Evolutionary conservation across 2,888 invertebrate species (phyloP).

Genomic region (Dioctria rufipes): DNA sequence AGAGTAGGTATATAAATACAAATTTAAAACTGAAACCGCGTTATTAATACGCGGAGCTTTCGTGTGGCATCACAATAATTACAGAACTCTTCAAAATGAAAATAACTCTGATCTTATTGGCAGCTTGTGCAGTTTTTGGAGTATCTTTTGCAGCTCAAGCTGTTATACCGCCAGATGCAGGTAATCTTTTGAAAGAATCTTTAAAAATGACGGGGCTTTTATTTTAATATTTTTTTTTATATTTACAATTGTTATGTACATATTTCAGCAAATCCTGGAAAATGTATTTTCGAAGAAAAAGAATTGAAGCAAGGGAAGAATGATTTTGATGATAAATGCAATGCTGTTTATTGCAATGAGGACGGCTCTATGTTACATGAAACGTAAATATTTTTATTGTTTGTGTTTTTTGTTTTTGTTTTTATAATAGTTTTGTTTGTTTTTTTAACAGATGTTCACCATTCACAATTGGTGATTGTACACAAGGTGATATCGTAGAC

Average conservation of each 20-base stretch:
- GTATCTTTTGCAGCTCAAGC: not conserved
- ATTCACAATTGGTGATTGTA: not conserved
- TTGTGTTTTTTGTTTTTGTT: not conserved
- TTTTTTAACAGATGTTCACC: not conserved
- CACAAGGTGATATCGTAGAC: not conserved
- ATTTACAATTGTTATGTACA: not conserved
- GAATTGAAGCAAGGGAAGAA: slow-evolving; percentile 12
- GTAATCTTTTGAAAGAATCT: not conserved
- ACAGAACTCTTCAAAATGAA: not conserved
- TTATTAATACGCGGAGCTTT: no score
- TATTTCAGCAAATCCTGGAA: slow-evolving; percentile 20
- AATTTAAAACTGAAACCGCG: no score
- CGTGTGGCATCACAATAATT: no score
- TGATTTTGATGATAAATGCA: not conserved
- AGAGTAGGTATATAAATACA: no score
- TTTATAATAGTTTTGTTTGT: not conserved
- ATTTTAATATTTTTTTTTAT: no score
- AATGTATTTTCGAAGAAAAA: slow-evolving; percentile 1
- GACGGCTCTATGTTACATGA: not conserved
- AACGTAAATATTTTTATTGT: slow-evolving; percentile 1
- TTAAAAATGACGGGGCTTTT: not conserved
- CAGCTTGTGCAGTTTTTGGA: not conserved
- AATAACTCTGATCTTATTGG: not conserved
- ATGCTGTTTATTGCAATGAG: not conserved
- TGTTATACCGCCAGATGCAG: not conserved